phyloP scores from a whole-genome alignment of 2,888 invertebrate species.

The Spisula subtruncata region DNA sequence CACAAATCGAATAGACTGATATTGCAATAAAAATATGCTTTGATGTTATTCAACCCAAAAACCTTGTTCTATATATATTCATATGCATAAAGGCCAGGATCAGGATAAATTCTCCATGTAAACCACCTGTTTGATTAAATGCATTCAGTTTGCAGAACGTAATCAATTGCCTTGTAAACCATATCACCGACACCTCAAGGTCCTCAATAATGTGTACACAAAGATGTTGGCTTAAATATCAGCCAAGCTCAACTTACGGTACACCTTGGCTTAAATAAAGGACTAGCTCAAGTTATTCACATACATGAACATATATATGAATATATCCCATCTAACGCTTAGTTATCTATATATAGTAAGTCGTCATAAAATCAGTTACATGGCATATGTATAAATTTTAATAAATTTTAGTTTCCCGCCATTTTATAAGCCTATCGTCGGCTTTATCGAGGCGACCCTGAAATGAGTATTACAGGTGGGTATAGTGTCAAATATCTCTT shows the following conservation, averaged over 20 bases:
- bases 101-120: too few relatives aligned
- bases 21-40: too few relatives aligned
- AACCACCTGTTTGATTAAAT: slow-evolving; percentile 13
- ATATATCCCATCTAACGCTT: not conserved
- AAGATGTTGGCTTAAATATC: not conserved
- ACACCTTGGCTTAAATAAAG: not conserved
- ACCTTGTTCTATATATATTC: too few relatives aligned
- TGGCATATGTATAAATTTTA: too few relatives aligned
- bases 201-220: too few relatives aligned
- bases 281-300: not conserved
- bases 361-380: not conserved
- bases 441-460: too few relatives aligned
- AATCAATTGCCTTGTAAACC: not conserved
- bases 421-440: too few relatives aligned
- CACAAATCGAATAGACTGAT: too few relatives aligned
- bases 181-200: not conserved
- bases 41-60: too few relatives aligned
- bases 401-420: too few relatives aligned
- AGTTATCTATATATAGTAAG: not conserved
- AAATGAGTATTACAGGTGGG: not conserved
- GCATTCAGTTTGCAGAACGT: not conserved
- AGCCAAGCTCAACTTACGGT: not conserved
- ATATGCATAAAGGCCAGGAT: too few relatives aligned
- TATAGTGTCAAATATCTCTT: not conserved
- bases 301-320: too few relatives aligned